Conservation (phyloP, 2,888 invertebrate species). For the Yponomeuta plumbellus region DNA sequence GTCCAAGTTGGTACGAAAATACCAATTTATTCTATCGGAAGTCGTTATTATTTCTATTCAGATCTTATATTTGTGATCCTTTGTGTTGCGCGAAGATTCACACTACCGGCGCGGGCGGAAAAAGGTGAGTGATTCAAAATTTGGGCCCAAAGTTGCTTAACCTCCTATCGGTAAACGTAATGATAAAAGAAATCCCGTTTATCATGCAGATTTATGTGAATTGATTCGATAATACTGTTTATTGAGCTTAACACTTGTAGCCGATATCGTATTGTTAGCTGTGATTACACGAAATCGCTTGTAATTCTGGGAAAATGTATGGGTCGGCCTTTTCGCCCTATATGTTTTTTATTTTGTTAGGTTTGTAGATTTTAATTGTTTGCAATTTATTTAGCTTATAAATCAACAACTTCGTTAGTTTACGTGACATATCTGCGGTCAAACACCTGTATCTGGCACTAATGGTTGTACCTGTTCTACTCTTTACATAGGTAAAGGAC, state of each 20-base stretch:
- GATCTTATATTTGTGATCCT: conserved; percentile 37
- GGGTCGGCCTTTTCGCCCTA: background rate
- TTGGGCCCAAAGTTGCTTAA: conserved; percentile 21
- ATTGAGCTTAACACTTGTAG: conserved; percentile 26
- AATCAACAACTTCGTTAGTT: background rate
- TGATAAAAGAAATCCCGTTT: conserved; percentile 19
- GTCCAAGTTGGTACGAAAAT: background rate
- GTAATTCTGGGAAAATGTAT: background rate
- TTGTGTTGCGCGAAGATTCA: conserved; percentile 31
- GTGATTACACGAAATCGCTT: conserved; percentile 15
- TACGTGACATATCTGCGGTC: background rate
- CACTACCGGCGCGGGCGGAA: conserved; percentile 32
- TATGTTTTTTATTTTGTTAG: background rate
- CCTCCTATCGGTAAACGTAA: conserved; percentile 25
- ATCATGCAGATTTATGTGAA: conserved; percentile 34
- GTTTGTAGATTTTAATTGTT: background rate
- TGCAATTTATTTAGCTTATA: background rate
- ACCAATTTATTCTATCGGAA: conserved; percentile 25
- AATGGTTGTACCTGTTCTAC: no score
- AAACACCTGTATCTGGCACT: no score
- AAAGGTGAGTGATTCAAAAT: conserved; percentile 39
- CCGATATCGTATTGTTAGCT: conserved; percentile 34
- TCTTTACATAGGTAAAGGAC: no score
- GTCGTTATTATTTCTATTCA: conserved; percentile 33
- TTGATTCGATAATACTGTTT: conserved; percentile 32